Conservation (phyloP, 2,113 vertebrate genomes). For the Oenanthe oenanthe region DNA sequence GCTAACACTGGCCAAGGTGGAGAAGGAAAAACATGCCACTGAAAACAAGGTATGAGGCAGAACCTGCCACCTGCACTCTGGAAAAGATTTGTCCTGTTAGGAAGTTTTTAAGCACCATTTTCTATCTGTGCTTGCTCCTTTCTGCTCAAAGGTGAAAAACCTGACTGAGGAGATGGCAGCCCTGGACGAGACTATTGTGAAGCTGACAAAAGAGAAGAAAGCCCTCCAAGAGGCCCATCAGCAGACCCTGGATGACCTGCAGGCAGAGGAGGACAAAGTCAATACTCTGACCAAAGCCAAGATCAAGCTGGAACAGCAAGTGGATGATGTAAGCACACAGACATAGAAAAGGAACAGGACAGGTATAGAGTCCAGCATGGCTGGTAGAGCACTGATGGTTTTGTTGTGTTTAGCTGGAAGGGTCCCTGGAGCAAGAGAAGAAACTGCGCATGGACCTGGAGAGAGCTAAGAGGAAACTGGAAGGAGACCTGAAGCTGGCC, state of each 20-base stretch:
- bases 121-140: too few relatives aligned
- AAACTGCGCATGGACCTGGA: neutral
- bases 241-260: conserved; percentile 19
- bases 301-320: neutral
- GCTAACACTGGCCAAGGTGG: neutral
- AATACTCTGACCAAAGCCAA: neutral
- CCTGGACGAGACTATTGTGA: conserved; percentile 80
- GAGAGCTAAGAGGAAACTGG: too few relatives aligned
- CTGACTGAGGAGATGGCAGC: conserved; percentile 61
- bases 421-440: neutral
- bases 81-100: too few relatives aligned
- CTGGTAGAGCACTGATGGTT: neutral
- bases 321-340: neutral
- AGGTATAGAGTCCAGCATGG: neutral
- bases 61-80: too few relatives aligned
- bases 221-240: conserved; percentile 76
- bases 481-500: too few relatives aligned
- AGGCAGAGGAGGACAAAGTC: neutral
- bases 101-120: too few relatives aligned
- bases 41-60: too few relatives aligned
- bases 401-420: neutral
- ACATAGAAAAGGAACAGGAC: neutral
- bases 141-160: too few relatives aligned
- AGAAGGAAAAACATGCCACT: neutral
- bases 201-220: conserved; percentile 79